Base-by-base conservation (phyloP, 2,888 invertebrate species). In the Colletes collaris region DNA sequence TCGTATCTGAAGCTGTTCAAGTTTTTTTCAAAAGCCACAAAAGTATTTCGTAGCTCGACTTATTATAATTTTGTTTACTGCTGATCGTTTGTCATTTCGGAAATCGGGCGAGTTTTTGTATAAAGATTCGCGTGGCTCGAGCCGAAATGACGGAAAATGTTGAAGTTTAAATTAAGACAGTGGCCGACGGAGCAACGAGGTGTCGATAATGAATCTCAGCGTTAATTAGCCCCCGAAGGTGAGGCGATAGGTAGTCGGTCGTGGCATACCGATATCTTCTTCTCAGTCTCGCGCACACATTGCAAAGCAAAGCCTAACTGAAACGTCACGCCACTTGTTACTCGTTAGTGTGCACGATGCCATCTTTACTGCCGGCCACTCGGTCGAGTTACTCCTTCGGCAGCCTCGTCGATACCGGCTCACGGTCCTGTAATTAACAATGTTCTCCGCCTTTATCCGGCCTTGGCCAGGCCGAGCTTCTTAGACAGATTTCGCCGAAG, bases 151-250 rank as follows among this genome's bases (percentile, higher is more conserved):
- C 70, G 59, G 71, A 68, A 85, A 83, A 81, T 75, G 75, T 82
- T 76, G 59, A 82, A 82, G 73, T 72, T 82, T 81, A 89, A 91
- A 91, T 91, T 86, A 88, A 91, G 90, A 91, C 89, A 85, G 85
- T 79, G 84, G 76, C 82, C 66, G 86, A 49, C 76, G 70, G 65
- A 83, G 83, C 84, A 81, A 85, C 82, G 79, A 86, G 87, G 91
- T 92, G 91, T 92, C 90, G 91, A 91, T 91, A 91, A 91, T 91
- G 90, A 91, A 91, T 91, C 91, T 90, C 81, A 78, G 83, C 89
- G 91, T 91, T 92, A 91, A 92, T 91, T 91, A 91, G 91, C 87
- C 84, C 85, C 81, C 66, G 84, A 85, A 87, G 88, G 89, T 88
- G 88, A 89, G 87, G 84, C 87, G 90, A 90, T 90, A 89, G 89